phyloP scores from a whole-genome alignment of 2,888 invertebrate species.

The Aphidoletes aphidimyza region DNA sequence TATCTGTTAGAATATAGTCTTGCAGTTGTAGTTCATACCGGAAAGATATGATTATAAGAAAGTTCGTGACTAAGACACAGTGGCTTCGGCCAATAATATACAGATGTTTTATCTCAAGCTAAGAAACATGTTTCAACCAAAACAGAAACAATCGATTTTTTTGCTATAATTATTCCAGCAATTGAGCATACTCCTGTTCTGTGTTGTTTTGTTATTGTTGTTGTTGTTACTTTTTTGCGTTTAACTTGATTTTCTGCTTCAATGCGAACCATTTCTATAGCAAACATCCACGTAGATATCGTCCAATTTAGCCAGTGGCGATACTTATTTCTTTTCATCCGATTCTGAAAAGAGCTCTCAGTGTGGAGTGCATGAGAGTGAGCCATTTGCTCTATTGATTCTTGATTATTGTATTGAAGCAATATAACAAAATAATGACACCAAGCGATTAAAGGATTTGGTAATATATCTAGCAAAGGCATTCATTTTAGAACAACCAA shows the following conservation, averaged over 20 bases:
- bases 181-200: neutral
- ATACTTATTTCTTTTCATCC: neutral
- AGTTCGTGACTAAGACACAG: too few relatives aligned
- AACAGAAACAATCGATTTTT: neutral
- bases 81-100: neutral
- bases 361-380: neutral
- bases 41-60: neutral
- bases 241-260: neutral
- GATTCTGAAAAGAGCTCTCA: neutral
- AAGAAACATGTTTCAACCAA: neutral
- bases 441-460: neutral
- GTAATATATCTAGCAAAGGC: neutral
- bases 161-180: constrained; percentile 17
- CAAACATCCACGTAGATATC: neutral
- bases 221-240: neutral
- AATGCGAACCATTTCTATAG: neutral
- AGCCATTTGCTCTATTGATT: constrained; percentile 8
- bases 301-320: neutral
- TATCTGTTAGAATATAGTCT: too few relatives aligned
- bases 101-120: too few relatives aligned
- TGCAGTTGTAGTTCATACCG: too few relatives aligned
- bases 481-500: neutral
- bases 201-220: neutral
- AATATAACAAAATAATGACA: neutral
- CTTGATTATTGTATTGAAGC: neutral